These are phyloP conservation scores for Sebastes vulpes DNA, from an alignment of 2,797 vertebrate genomes.

Conservation along the genomic window DNA sequence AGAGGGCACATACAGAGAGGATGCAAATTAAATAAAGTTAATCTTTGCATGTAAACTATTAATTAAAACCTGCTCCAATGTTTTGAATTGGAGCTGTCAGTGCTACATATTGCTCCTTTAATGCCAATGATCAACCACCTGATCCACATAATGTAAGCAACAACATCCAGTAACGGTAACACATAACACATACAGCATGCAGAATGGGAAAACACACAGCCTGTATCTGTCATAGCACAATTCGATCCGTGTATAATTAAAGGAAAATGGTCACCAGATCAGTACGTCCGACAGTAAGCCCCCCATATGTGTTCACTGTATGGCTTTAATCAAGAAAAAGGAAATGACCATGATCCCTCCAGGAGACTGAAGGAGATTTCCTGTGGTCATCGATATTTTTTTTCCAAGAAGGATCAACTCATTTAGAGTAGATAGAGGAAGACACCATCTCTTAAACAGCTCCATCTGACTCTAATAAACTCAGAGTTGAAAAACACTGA, in stretches of 20 bases:
- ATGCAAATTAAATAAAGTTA: no score
- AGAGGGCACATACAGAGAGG: no score
- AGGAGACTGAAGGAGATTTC: slow-evolving; percentile 4
- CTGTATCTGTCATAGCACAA: not conserved
- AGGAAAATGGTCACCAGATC: not conserved
- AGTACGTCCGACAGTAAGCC: not conserved
- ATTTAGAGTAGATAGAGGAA: not conserved
- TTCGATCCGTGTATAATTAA: not conserved
- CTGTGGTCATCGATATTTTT: slow-evolving; percentile 15
- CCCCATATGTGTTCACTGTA: not conserved
- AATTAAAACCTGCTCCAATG: no score
- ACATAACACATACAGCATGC: not conserved
- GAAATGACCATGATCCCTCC: not conserved
- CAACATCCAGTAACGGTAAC: not conserved
- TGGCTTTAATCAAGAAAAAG: slow-evolving; percentile 12
- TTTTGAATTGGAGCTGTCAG: no score
- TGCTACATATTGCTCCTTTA: no score
- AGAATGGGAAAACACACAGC: not conserved
- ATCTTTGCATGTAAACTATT: no score
- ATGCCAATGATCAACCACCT: not conserved
- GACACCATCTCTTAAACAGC: not conserved
- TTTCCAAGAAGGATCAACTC: slow-evolving; percentile 14
- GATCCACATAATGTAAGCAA: not conserved
- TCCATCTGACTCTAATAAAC: not conserved
- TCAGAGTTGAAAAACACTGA: not conserved